Conservation (phyloP, 1,140 invertebrate genomes). For the Caenorhabditis tropicalis region DNA sequence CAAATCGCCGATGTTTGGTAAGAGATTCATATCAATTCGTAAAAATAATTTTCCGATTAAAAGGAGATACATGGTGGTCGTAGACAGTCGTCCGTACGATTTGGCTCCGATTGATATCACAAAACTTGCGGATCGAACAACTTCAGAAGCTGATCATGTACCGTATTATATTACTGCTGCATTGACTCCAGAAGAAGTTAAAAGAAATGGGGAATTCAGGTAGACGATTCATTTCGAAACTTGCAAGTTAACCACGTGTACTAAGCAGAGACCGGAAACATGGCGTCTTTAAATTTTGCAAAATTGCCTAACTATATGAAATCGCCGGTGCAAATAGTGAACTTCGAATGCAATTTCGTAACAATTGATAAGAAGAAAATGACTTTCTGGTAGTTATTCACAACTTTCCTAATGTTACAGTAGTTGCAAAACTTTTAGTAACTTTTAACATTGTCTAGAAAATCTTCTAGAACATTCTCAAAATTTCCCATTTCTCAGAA, state of each 20-base stretch:
- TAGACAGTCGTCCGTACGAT: conserved; percentile 50
- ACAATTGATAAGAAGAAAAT: no score
- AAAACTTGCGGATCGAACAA: conserved; percentile 52
- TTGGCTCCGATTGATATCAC: conserved; percentile 56
- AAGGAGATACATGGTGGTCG: conserved; percentile 57
- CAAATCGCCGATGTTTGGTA: conserved; percentile 38
- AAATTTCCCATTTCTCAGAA: conserved; percentile 24
- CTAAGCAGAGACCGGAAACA: no score
- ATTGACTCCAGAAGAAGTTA: conserved; percentile 48
- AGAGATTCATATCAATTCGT: neutral
- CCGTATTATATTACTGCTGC: conserved; percentile 57
- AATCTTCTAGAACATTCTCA: no score
- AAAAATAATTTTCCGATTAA: neutral
- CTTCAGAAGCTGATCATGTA: conserved; percentile 55
- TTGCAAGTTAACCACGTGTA: no score
- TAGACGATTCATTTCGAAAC: neutral
- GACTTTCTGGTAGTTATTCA: no score
- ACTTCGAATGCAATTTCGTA: no score
- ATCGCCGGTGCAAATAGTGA: no score
- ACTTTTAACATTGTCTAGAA: no score
- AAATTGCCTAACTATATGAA: no score
- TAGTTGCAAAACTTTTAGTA: no score
- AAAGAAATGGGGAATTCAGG: conserved; percentile 47
- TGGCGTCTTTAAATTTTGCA: no score
- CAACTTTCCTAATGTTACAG: no score